Evolutionary conservation across 92 coral and sea anemone species (phyloP).

Genomic region (Umimayanthus kanabou): DNA sequence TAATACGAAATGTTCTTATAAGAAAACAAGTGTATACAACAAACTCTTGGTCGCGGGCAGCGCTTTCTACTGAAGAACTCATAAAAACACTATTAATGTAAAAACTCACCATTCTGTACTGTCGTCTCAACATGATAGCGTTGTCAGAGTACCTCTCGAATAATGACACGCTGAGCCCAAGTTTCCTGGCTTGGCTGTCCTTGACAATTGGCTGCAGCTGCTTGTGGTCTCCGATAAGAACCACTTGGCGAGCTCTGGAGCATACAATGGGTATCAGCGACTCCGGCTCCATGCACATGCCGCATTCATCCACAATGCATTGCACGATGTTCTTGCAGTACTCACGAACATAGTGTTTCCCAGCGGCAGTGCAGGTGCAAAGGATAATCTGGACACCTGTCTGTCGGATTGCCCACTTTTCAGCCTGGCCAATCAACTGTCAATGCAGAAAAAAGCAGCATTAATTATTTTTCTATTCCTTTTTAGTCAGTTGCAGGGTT

Average conservation of each 20-base stretch:
- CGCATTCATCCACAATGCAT: slow-evolving; percentile 89
- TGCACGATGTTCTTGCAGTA: slow-evolving; percentile 55
- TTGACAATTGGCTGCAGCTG: slow-evolving; percentile 81
- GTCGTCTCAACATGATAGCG: slow-evolving; percentile 71
- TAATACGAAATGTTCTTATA: no score
- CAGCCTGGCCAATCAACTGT: slow-evolving; percentile 54
- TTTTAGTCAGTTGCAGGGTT: no score
- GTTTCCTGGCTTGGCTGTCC: slow-evolving; percentile 60
- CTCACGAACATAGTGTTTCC: slow-evolving; percentile 45
- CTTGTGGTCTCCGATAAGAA: slow-evolving; percentile 90
- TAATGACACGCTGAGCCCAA: slow-evolving; percentile 74
- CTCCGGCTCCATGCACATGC: slow-evolving; percentile 91
- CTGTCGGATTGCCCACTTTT: slow-evolving; percentile 68
- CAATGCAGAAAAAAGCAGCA: background rate
- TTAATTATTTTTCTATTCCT: no score
- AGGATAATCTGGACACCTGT: slow-evolving; percentile 67
- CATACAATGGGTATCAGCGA: slow-evolving; percentile 75
- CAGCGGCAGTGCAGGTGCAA: slow-evolving; percentile 78
- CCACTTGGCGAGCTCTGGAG: slow-evolving; percentile 72
- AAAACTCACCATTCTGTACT: slow-evolving; percentile 84
- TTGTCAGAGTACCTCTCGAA: slow-evolving; percentile 68
- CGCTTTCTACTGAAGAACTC: background rate
- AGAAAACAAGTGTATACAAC: background rate
- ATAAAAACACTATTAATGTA: background rate
- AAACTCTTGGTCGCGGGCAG: background rate